These are phyloP conservation scores for Helicoverpa zea DNA, from an alignment of 1,140 invertebrate species.

Conservation along the genomic window DNA sequence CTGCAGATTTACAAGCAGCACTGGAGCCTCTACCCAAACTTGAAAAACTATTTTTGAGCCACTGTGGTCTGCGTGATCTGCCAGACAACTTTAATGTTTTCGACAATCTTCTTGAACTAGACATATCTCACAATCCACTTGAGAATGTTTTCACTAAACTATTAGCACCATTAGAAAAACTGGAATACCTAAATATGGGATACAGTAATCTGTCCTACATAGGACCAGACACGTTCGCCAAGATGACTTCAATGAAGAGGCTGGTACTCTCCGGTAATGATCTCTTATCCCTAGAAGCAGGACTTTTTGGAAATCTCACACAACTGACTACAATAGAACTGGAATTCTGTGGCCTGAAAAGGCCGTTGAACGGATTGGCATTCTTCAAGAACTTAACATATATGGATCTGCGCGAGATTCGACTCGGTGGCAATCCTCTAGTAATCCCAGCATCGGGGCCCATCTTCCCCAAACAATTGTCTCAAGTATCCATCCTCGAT, in stretches of 20 bases:
- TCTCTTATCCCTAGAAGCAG: constrained; percentile 89
- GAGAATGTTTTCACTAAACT: constrained; percentile 90
- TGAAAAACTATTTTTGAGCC: constrained; percentile 89
- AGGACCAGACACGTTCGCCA: constrained; percentile 89
- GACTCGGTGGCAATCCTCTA: constrained; percentile 90
- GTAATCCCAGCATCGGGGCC: constrained; percentile 87
- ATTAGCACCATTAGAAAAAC: constrained; percentile 89
- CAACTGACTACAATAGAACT: constrained; percentile 90
- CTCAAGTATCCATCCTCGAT: constrained; percentile 89
- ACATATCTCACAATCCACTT: constrained; percentile 91
- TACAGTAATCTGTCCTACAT: constrained; percentile 90
- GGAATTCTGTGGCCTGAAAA: constrained; percentile 89
- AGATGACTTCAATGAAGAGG: constrained; percentile 90
- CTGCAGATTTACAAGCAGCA: constrained; percentile 89
- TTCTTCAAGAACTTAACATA: constrained; percentile 90
- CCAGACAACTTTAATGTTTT: constrained; percentile 90
- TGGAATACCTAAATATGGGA: constrained; percentile 92
- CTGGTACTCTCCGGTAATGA: constrained; percentile 91
- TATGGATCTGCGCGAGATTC: constrained; percentile 90
- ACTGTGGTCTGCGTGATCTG: constrained; percentile 89
- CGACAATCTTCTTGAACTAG: constrained; percentile 89
- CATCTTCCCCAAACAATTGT: constrained; percentile 89
- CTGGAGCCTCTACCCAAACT: constrained; percentile 89
- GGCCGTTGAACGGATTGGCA: constrained; percentile 88
- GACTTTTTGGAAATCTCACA: constrained; percentile 90